A percentile compares a stretch with the other conserved stretches of the same genome.
phyloP scores from a whole-genome alignment of 2,797 vertebrate species.

The Gymnoscopelus microlampas region DNA sequence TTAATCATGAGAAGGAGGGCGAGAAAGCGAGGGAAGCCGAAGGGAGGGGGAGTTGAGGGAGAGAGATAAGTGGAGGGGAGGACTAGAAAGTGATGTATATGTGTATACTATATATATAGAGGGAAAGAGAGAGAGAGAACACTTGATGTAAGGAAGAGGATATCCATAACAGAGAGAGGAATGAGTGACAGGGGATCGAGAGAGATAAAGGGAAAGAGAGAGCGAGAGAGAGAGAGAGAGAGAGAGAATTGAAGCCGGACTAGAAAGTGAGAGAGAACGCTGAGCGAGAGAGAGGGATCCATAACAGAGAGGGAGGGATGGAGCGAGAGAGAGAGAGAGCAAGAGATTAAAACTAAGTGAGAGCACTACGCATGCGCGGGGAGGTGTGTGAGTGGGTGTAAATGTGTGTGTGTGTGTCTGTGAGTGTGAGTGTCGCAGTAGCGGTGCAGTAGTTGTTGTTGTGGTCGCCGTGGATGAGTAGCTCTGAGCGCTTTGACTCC shows the following conservation, averaged over 20 bases:
- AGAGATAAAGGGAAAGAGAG: slow-evolving; percentile 41
- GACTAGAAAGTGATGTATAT: background rate
- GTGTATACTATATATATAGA: slow-evolving; percentile 9
- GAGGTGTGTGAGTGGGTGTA: slow-evolving; percentile 63
- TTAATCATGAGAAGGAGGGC: slow-evolving; percentile 33
- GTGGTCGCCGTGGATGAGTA: slow-evolving; percentile 52
- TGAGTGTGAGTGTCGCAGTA: slow-evolving; percentile 85
- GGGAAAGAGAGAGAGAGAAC: background rate
- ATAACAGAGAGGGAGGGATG: slow-evolving; percentile 51
- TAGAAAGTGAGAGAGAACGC: slow-evolving; percentile 36
- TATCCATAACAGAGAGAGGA: slow-evolving; percentile 17
- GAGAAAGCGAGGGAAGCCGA: slow-evolving; percentile 6
- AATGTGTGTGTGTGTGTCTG: slow-evolving; percentile 61
- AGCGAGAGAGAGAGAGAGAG: slow-evolving; percentile 34
- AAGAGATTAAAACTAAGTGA: slow-evolving; percentile 49
- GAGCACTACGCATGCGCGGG: slow-evolving; percentile 67
- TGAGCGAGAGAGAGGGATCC: slow-evolving; percentile 44
- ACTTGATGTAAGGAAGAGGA: background rate
- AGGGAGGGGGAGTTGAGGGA: slow-evolving; percentile 40
- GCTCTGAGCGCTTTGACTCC: slow-evolving; percentile 53
- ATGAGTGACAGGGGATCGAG: slow-evolving; percentile 37
- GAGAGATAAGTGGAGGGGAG: slow-evolving; percentile 34
- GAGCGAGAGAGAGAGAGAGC: slow-evolving; percentile 38
- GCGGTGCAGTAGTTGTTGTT: slow-evolving; percentile 64
- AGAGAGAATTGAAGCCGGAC: slow-evolving; percentile 35